Evolutionary conservation across 2,113 vertebrate species (phyloP), one percentile per base, ranked within the genome.

Genomic region (Pantherophis guttatus): DNA sequence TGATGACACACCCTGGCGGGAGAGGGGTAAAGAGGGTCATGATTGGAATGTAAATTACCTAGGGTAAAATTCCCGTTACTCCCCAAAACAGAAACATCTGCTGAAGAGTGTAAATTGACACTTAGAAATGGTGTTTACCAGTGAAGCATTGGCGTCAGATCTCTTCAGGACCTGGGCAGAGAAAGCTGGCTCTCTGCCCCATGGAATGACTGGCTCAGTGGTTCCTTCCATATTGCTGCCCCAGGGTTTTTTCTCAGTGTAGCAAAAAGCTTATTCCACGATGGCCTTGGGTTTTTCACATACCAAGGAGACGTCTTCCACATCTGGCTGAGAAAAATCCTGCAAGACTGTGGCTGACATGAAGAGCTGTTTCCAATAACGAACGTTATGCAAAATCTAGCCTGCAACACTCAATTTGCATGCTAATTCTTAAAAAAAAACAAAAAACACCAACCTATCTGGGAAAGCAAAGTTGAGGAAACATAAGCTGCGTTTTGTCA

Each of bases 71-170:
- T 97, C 94, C 95, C 94, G 93, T 96, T 96, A 92, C 87, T 50
- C 48, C 58, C 95, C 92, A 96, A 96, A 97, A 94, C 95, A 96
- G 94, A 97, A 96, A 96, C 95, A 95, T 96, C 94, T 97, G 96
- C 95, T 92, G 93, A 93, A 94, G 94, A 39, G 93, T 94, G 92
- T 95, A 3, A 90, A 96, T 92, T 87, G 95, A 96, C 87, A 92
- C 91, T 94, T 91, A 95, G 50, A 96, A 95, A 92, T 94, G 94
- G 94, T 91, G 86, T 96, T 97, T 94, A 94, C 94, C 95, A 94
- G 95, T 87, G 53, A 95, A 93, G 94, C 92, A 13, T 86, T 97
- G 95, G 95, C 95, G 95, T 94, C 58, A 88, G 8, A 0, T 91
- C 90, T 65, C 54, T 29, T 94, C 95, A 87, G 94, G 93, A 93